Base-by-base conservation (phyloP, 2,113 vertebrate species). In the Aleadryas rufinucha region DNA sequence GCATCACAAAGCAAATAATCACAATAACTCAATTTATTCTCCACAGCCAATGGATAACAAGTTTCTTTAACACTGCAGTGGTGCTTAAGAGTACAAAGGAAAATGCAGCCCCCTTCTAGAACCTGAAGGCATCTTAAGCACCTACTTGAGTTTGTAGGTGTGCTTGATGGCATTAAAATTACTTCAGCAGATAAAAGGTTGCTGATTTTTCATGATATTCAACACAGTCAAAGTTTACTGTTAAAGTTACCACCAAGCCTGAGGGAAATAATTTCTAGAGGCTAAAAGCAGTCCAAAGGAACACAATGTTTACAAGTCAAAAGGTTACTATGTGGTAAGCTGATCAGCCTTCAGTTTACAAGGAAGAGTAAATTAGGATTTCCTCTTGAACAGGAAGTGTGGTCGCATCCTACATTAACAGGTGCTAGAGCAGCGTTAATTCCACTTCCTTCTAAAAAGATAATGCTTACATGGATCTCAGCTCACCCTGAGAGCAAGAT, bases 361-460 rank as follows among this genome's bases (percentile, higher is more conserved):
- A 95, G 96, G 97, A 97, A 98, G 96, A 95, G 13, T 96, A 97
- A 97, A 96, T 97, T 96, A 96, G 93, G 95, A 96, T 95, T 98
- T 98, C 97, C 97, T 97, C 90, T 93, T 54, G 47, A 95, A 97
- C 93, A 98, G 97, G 97, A 98, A 97, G 97, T 95, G 94, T 96
- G 94, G 85, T 96, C 0, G 47, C 95, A 96, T 97, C 96, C 96
- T 93, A 95, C 84, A 93, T 96, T 95, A 97, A 94, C 97, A 97
- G 97, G 96, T 97, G 96, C 95, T 97, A 93, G 82, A 96, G 86
- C 94, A 97, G 96, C 24, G 37, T 94, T 96, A 84, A 96, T 79
- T 84, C 87, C 83, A 96, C 96, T 97, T 98, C 97, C 97, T 95
- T 78, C 93, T 95, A 35, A 87, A 94, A 90, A 93, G 95, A 95